Percentiles rank a stretch among this genome's conserved stretches.
Conservation (phyloP, 2,888 invertebrate genomes). For the Teleiodes luculella region DNA sequence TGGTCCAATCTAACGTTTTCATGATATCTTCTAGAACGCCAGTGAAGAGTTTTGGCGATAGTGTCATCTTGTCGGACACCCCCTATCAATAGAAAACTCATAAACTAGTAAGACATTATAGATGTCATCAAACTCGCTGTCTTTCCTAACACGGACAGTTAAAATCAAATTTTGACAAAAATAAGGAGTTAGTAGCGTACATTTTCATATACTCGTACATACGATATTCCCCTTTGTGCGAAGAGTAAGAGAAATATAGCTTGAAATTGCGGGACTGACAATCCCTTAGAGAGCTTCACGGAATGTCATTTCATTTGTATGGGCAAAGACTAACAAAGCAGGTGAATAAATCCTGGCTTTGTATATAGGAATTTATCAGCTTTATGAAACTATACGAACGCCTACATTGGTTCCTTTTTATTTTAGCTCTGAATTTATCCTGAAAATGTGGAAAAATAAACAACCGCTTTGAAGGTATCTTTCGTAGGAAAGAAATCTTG, state of each 20-base stretch:
- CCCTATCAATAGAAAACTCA: too few species aligned
- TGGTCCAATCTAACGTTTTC: too few species aligned
- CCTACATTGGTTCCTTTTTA: background rate
- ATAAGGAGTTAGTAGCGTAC: background rate
- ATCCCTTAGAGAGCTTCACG: slow-evolving; percentile 1
- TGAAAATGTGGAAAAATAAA: background rate
- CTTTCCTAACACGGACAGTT: too few species aligned
- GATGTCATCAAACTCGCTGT: too few species aligned
- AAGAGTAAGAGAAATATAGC: background rate
- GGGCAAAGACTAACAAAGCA: slow-evolving; percentile 14
- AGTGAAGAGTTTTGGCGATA: too few species aligned
- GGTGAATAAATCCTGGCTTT: slow-evolving; percentile 9
- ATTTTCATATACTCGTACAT: background rate
- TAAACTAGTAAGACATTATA: too few species aligned
- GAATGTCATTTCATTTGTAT: slow-evolving; percentile 11
- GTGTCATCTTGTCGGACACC: too few species aligned
- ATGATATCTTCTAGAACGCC: too few species aligned
- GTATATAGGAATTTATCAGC: slow-evolving; percentile 7
- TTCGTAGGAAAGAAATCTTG: background rate
- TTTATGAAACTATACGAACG: background rate
- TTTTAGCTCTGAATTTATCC: background rate
- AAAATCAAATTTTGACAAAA: background rate
- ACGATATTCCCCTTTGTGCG: background rate
- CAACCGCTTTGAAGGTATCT: background rate
- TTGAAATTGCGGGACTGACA: background rate